These are phyloP conservation scores for Anolis apletophallus DNA, from an alignment of 2,797 vertebrate genomes.

Conservation along the genomic window DNA sequence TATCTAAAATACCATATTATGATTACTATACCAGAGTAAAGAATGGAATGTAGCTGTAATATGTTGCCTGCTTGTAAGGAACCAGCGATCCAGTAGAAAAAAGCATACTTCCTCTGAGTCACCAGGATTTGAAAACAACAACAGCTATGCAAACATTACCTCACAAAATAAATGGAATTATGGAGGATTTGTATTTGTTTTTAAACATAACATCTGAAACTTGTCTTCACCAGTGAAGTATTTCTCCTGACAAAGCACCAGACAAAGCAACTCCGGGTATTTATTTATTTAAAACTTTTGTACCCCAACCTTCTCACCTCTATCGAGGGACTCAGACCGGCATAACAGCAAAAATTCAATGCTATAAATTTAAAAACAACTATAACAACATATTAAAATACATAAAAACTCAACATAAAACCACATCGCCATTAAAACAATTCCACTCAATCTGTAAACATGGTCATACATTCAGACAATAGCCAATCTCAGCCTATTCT, in stretches of 20 bases:
- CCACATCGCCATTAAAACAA: too few relatives aligned
- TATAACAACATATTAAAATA: too few relatives aligned
- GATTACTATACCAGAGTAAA: slow-evolving; percentile 23
- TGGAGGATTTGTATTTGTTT: slow-evolving; percentile 6
- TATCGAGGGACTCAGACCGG: too few relatives aligned
- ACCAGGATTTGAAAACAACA: slow-evolving; percentile 49
- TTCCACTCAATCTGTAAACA: too few relatives aligned
- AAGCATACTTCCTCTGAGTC: slow-evolving; percentile 4
- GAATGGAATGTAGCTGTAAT: slow-evolving; percentile 6
- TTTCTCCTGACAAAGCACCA: neutral
- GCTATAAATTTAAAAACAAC: too few relatives aligned
- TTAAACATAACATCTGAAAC: slow-evolving; percentile 21
- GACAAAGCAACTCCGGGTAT: neutral
- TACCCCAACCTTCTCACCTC: too few relatives aligned
- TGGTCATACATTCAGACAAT: too few relatives aligned
- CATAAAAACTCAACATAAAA: too few relatives aligned
- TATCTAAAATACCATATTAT: neutral
- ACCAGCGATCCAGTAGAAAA: slow-evolving; percentile 35
- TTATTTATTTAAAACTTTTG: too few relatives aligned
- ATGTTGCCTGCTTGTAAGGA: slow-evolving; percentile 16
- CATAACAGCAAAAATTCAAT: too few relatives aligned
- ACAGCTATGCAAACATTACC: neutral
- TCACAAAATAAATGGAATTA: slow-evolving; percentile 38
- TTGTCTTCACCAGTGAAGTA: neutral
- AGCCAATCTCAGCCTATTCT: too few relatives aligned